Base-by-base conservation (phyloP, 1,140 invertebrate species). In the Drosophila erecta region DNA sequence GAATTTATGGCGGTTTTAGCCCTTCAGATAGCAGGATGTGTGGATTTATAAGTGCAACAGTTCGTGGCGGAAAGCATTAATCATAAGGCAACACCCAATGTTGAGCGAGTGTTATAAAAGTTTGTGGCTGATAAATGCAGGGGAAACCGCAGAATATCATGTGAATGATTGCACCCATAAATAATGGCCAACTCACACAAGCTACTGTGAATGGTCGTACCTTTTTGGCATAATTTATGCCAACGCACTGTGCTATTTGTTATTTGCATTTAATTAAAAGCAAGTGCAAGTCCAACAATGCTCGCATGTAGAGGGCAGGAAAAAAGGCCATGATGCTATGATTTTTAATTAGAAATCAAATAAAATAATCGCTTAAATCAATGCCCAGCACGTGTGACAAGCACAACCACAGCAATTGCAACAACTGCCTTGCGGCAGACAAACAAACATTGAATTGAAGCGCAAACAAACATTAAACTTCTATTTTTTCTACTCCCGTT, bases 111-210 rank as follows among this genome's bases (percentile, higher is more conserved):
- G 83, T 79, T 87, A 89, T 84, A 89, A 89, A 89, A 89, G 76
- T 84, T 89, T 83, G 74, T 72, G 55, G 30, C 20, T 81, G 84
- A 89, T 87, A 87, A 87, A 87, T 87, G 84, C 83, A 73, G 60
- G 84, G 54, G 60, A 47, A 84, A 87, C 84, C 84, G 79, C 84
- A 89, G 81, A 89, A 87, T 87, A 89, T 87, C 76, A 80, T 89
- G 87, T 87, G 84, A 87, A 84, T 89, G 84, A 87, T 87, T 87
- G 84, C 84, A 70, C 71, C 76, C 84, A 87, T 87, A 87, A 87
- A 87, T 87, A 85, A 89, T 89, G 84, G 75, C 69, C 66, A 65
- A 22, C 57, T 22, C 69, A 17, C 14, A n/a, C 67, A 35, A 17
- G 10, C n/a, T 4, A 6, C 3, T 4, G 2, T 8, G 2, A 5